A percentile compares a stretch with the other conserved stretches of the same genome.
Evolutionary conservation across 2,888 invertebrate genomes (phyloP).

Genomic region (Yponomeuta sedellus): DNA sequence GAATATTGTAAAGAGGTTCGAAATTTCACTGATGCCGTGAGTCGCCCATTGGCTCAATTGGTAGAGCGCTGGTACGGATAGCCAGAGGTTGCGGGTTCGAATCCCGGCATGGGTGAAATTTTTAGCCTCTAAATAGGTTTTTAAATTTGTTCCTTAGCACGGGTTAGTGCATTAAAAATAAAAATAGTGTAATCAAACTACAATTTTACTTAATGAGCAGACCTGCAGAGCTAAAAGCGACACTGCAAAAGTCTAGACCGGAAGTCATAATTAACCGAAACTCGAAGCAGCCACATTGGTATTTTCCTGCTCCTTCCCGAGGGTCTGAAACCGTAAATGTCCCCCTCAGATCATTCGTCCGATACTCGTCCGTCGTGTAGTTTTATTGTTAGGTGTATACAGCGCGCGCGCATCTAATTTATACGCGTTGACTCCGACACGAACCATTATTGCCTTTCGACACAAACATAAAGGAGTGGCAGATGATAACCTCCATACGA

Average conservation of each 20-base stretch:
- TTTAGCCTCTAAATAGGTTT: too few relatives aligned
- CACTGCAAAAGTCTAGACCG: neutral
- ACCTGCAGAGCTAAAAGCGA: neutral
- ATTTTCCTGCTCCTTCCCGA: neutral
- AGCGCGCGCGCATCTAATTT: conserved; percentile 60
- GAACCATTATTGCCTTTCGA: conserved; percentile 52
- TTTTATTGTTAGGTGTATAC: conserved; percentile 45
- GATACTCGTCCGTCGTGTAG: conserved; percentile 55
- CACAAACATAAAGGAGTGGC: conserved; percentile 22
- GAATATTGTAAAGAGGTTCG: too few relatives aligned
- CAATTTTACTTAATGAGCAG: neutral
- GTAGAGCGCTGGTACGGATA: too few relatives aligned
- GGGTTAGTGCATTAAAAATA: too few relatives aligned
- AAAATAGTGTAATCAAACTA: too few relatives aligned
- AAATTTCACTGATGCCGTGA: too few relatives aligned
- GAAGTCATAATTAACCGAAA: neutral
- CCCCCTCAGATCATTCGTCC: conserved; percentile 49
- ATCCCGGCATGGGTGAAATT: too few relatives aligned
- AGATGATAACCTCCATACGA: neutral
- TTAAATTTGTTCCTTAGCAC: too few relatives aligned
- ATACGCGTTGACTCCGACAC: conserved; percentile 64
- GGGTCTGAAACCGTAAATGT: conserved; percentile 43
- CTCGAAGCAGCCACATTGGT: neutral
- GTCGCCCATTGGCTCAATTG: too few relatives aligned
- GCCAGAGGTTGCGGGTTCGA: too few relatives aligned